These are phyloP conservation scores for Hydractinia symbiolongicarpus DNA, from an alignment of 30 jellyfish, hydroid and myxozoan genomes.

Conservation along the genomic window DNA sequence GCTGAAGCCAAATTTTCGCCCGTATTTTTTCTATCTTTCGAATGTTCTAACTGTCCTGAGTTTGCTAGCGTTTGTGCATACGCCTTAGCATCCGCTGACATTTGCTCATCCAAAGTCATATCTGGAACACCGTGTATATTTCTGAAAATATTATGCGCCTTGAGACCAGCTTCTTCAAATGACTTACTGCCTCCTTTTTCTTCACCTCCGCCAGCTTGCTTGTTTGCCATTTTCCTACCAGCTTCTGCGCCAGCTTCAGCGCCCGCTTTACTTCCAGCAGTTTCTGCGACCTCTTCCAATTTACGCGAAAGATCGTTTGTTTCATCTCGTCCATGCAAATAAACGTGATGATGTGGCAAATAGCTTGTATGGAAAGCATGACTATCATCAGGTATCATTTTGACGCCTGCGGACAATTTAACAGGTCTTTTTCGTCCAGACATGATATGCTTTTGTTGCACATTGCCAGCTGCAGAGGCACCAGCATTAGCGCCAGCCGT, in stretches of 20 bases:
- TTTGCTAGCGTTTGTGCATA: constrained; percentile 71
- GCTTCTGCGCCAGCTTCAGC: constrained; percentile 21
- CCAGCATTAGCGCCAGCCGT: neutral
- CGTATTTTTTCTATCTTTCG: constrained; percentile 37
- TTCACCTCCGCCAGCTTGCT: constrained; percentile 1
- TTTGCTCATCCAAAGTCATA: constrained; percentile 51
- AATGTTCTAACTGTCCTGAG: constrained; percentile 62
- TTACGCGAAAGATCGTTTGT: neutral
- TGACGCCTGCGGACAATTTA: too few species aligned
- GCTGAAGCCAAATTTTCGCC: constrained; percentile 93
- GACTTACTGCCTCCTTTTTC: neutral
- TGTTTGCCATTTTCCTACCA: constrained; percentile 2
- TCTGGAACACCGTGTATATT: constrained; percentile 70
- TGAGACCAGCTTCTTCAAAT: constrained; percentile 25
- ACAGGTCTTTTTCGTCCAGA: too few species aligned
- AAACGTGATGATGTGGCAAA: too few species aligned
- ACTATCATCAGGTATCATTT: too few species aligned
- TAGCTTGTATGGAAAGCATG: too few species aligned
- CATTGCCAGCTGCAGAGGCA: neutral
- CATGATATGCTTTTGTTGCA: too few species aligned
- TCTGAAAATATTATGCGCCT: constrained; percentile 72
- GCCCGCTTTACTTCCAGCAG: constrained; percentile 11
- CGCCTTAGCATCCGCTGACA: constrained; percentile 73
- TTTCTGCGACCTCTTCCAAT: neutral
- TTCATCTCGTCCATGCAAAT: neutral